Base-by-base conservation (phyloP, 2,113 vertebrate species). In the Recurvirostra avosetta region DNA sequence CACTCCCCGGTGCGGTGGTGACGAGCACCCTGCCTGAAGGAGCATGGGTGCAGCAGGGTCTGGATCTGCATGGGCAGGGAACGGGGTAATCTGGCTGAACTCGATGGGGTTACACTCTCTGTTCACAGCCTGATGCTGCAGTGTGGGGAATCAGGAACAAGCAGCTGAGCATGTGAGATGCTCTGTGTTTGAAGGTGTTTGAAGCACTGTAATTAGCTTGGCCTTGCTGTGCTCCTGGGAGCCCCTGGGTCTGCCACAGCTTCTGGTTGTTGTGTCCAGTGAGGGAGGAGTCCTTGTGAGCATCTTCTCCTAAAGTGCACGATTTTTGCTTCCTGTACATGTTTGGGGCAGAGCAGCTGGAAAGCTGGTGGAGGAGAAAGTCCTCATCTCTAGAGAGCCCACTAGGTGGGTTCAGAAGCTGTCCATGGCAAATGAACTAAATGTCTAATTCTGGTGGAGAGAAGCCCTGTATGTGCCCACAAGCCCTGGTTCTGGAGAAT, bases 361-460 rank as follows among this genome's bases (percentile, higher is more conserved):
- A 84, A 81, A 27, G 47, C 29, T 72, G 22, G 15, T 3, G 16
- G 38, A n/a, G 52, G 15, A 71, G 16, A 19, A 72, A 34, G 61
- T 26, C 5, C 25, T 61, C 8, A 12, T n/a, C 43, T 85, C 12
- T 1, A 1, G n/a, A 17, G 34, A 14, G 47, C 43, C 12, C 56
- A 22, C 3, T 7, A 36, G 36, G 30, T 78, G 65, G 36, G 49
- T 36, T 73, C 15, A 8, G 62, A 86, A 92, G 62, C 58, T 2
- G 5, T 38, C 22, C 8, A 3, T 21, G 71, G 36, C 12, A 55
- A 62, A 47, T 0, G 0, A 76, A 19, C 25, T 83, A 66, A 9
- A 45, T 82, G n/a, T 87, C 29, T 80, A 5, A 8, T 84, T 77
- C 16, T 26, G 13, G 15, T 58, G 22, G 55, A 84, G 25, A 45